Evolutionary conservation across 2,113 vertebrate species (phyloP).

Genomic region (Brachyistius frenatus): DNA sequence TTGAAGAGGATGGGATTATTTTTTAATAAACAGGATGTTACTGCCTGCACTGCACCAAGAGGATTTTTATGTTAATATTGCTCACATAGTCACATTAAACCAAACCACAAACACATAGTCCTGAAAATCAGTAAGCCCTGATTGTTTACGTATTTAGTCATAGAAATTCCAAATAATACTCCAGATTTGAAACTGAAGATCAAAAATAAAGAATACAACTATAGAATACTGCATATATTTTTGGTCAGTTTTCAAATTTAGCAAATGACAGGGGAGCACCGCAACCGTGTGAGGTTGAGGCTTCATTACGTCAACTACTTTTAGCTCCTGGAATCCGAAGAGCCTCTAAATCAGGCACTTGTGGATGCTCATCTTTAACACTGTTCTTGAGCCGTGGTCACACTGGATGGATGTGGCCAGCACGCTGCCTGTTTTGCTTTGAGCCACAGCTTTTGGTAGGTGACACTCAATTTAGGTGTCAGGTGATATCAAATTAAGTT

Average conservation of each 20-base stretch:
- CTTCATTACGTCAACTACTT: conserved; percentile 54
- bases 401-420: conserved; percentile 54
- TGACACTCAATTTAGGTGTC: conserved; percentile 76
- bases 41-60: not conserved
- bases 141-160: not conserved
- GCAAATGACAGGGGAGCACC: conserved; percentile 36
- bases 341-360: conserved; percentile 47
- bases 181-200: not conserved
- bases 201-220: not conserved
- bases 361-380: conserved; percentile 45
- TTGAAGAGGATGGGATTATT: not conserved
- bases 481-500: conserved; percentile 72
- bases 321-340: conserved; percentile 46
- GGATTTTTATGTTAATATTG: not conserved
- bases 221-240: conserved; percentile 1
- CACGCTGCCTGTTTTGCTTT: conserved; percentile 65
- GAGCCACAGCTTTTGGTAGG: conserved; percentile 51
- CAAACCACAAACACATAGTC: not conserved
- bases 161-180: not conserved
- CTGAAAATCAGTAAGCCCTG: not conserved
- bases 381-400: conserved; percentile 36
- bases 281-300: conserved; percentile 18
- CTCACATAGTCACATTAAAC: not conserved
- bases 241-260: conserved; percentile 33
- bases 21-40: too few species aligned